Conservation (phyloP, 2,888 invertebrate species). For the Chrysina gloriosa region DNA sequence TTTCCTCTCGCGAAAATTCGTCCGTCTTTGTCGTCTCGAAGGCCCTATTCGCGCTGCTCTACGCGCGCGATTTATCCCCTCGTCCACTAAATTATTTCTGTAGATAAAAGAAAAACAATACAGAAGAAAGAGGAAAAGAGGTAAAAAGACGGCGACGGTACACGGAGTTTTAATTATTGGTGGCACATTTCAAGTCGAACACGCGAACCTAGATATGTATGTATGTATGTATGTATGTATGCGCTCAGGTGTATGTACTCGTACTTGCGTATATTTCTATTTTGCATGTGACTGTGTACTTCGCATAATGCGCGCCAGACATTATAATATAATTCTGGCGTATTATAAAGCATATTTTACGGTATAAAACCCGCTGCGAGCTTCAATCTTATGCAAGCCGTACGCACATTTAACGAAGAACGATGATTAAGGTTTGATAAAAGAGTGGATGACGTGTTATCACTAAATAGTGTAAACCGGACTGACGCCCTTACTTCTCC, state of each 20-base stretch:
- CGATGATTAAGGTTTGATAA: too few species aligned
- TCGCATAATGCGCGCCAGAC: neutral
- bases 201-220: constrained; percentile 51
- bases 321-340: neutral
- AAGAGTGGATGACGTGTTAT: too few species aligned
- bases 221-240: neutral
- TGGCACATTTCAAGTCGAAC: constrained; percentile 55
- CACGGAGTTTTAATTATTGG: constrained; percentile 61
- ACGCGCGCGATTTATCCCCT: constrained; percentile 2
- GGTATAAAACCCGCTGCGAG: too few species aligned
- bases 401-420: too few species aligned
- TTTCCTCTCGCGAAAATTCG: neutral
- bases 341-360: neutral
- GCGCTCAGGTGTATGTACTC: neutral
- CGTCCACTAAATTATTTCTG: constrained; percentile 19
- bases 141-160: constrained; percentile 48
- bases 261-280: neutral
- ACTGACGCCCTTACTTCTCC: too few species aligned
- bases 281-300: neutral
- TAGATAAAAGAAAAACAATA: constrained; percentile 26
- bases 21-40: neutral
- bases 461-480: too few species aligned
- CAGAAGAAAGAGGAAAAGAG: neutral
- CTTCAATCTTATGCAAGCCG: too few species aligned
- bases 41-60: neutral